Evolutionary conservation across 2,888 invertebrate genomes (phyloP).

Genomic region (Physocephala rufipes): DNA sequence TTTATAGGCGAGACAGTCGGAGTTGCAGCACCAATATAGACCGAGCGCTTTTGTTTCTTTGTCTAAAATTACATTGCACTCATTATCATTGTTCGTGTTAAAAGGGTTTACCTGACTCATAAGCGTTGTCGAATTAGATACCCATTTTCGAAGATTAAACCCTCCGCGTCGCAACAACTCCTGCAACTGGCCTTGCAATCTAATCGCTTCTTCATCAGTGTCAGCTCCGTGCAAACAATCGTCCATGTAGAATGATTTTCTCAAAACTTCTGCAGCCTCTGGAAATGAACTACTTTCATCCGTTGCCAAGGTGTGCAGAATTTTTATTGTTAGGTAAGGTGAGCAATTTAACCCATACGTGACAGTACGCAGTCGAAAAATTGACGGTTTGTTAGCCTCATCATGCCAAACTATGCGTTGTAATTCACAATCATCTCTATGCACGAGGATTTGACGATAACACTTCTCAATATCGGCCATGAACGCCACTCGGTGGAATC

Average conservation of each 20-base stretch:
- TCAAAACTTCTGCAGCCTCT: too few species aligned
- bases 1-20: too few species aligned
- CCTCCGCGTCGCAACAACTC: too few species aligned
- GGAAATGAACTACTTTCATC: not conserved
- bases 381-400: constrained; percentile 14
- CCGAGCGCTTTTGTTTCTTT: too few species aligned
- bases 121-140: too few species aligned
- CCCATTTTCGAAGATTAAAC: too few species aligned
- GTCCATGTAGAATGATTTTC: constrained; percentile 41
- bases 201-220: too few species aligned
- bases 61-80: too few species aligned
- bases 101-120: too few species aligned
- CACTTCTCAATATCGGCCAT: constrained; percentile 43
- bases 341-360: constrained; percentile 7
- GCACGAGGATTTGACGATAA: constrained; percentile 39
- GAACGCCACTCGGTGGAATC: constrained; percentile 40
- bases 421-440: constrained; percentile 35
- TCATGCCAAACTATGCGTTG: constrained; percentile 38
- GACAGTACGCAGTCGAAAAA: constrained; percentile 24
- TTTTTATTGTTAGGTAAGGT: constrained; percentile 1
- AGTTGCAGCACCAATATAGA: too few species aligned
- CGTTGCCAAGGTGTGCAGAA: constrained; percentile 2
- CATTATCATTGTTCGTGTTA: too few species aligned
- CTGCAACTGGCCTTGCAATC: too few species aligned
- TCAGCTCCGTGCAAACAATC: constrained; percentile 37